Percentiles rank a stretch among this genome's conserved stretches.
Conservation (phyloP, 2,113 vertebrate species). For the Myotis davidii region DNA sequence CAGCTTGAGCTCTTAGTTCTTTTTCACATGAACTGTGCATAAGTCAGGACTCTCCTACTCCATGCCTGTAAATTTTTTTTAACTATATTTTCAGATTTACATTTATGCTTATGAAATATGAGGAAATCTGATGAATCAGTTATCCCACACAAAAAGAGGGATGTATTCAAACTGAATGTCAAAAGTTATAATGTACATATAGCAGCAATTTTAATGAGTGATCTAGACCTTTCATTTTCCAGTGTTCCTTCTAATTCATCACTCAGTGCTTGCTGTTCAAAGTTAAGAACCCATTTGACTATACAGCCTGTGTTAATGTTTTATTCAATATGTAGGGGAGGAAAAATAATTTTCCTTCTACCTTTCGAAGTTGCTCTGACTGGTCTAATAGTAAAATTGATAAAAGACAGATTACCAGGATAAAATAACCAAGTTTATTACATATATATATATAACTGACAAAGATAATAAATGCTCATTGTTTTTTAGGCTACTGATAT, state of each 20-base stretch:
- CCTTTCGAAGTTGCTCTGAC: background rate
- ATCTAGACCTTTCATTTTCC: constrained; percentile 36
- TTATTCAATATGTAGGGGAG: background rate
- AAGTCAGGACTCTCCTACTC: background rate
- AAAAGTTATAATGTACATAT: background rate
- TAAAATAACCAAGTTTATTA: background rate
- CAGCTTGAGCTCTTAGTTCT: background rate
- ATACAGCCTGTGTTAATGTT: background rate
- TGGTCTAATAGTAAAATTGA: background rate
- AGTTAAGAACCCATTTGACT: constrained; percentile 41
- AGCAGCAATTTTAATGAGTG: constrained; percentile 10
- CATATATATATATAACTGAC: too few relatives aligned
- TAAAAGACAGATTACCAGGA: background rate
- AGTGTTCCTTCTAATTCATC: constrained; percentile 25
- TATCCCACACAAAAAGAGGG: background rate
- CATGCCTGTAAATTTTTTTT: background rate
- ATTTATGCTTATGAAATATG: constrained; percentile 47
- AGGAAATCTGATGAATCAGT: background rate
- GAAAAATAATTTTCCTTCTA: background rate
- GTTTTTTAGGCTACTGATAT: too few relatives aligned
- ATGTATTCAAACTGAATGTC: background rate
- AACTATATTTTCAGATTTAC: constrained; percentile 27
- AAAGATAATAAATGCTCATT: too few relatives aligned
- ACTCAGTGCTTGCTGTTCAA: constrained; percentile 9
- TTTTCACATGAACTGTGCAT: constrained; percentile 8